Conservation (phyloP, 2,888 invertebrate species). For the Agriopis aurantiaria region DNA sequence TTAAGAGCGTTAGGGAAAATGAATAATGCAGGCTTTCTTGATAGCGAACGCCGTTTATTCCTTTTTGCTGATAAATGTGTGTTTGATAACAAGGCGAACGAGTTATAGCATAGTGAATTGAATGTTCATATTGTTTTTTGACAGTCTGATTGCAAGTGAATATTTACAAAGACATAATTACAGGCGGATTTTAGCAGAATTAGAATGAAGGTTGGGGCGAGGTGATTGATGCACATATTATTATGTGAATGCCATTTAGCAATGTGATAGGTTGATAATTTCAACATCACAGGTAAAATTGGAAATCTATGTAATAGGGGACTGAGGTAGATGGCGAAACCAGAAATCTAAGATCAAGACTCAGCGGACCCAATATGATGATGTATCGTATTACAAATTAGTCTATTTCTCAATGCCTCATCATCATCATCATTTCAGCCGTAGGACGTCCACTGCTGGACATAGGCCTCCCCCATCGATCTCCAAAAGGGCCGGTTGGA, state of each 20-base stretch:
- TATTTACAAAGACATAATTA: background rate
- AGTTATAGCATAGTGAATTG: background rate
- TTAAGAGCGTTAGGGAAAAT: conserved; percentile 26
- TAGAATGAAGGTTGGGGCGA: background rate
- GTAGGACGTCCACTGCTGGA: too few relatives aligned
- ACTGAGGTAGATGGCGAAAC: background rate
- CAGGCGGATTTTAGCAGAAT: background rate
- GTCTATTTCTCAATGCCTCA: background rate
- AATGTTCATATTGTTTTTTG: background rate
- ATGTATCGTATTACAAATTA: background rate
- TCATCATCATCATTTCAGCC: too few relatives aligned
- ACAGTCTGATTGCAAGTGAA: background rate
- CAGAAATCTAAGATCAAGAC: background rate
- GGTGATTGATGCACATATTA: background rate
- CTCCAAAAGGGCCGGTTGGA: too few relatives aligned
- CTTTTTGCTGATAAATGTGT: conserved; percentile 32
- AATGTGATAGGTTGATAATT: background rate
- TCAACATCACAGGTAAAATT: background rate
- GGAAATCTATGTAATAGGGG: background rate
- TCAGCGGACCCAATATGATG: background rate
- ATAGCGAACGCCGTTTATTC: conserved; percentile 38
- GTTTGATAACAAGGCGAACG: conserved; percentile 20
- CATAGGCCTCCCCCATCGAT: too few relatives aligned
- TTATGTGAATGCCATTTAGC: background rate
- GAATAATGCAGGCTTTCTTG: conserved; percentile 39